Evolutionary conservation across 2,113 vertebrate species (phyloP), one percentile per base, ranked within the genome.

Genomic region (Lanius ludovicianus): DNA sequence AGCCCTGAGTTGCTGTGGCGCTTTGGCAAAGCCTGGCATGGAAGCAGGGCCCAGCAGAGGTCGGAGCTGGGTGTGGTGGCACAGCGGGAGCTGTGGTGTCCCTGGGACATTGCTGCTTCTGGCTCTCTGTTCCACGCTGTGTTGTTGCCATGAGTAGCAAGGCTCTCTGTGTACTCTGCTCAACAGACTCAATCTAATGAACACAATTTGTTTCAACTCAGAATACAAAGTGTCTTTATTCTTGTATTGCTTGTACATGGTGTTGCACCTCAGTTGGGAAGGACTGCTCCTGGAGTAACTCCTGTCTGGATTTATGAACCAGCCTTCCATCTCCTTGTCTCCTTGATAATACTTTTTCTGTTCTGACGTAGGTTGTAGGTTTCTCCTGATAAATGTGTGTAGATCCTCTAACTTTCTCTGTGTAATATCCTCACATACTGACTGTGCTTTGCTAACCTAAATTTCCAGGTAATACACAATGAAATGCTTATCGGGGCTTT

Each of bases 101-200:
- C n/a, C 41, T 19, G 23, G 15, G 50, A 44, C 31, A 8, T 20
- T 9, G 24, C 57, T 9, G 2, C 30, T 18, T 47, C 39, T 19
- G 2, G 6, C 50, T 62, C 77, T 24, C 35, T 74, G 11, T 28
- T 62, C 12, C 73, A 3, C 49, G 8, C 2, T 0, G 1, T 6
- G 24, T 2, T 56, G 57, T 42, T 86, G 30, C 53, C 30, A 1
- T 0, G 2, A 35, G 18, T 11, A 59, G 52, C 15, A 4, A 24
- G 53, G 37, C 35, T 82, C 0, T 0, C 19, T 15, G 8, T 15
- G 15, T 47, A 5, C 77, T 57, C 39, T 69, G 24, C 47, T 74
- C 1, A 1, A 50, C 41, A 39, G 27, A 33, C 47, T 81, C 33
- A 3, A 2, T 20, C 7, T 64, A 52, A 83, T n/a, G 35, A 59